Base-by-base conservation (phyloP, 2,113 vertebrate species). In the Chaetodon trifascialis region DNA sequence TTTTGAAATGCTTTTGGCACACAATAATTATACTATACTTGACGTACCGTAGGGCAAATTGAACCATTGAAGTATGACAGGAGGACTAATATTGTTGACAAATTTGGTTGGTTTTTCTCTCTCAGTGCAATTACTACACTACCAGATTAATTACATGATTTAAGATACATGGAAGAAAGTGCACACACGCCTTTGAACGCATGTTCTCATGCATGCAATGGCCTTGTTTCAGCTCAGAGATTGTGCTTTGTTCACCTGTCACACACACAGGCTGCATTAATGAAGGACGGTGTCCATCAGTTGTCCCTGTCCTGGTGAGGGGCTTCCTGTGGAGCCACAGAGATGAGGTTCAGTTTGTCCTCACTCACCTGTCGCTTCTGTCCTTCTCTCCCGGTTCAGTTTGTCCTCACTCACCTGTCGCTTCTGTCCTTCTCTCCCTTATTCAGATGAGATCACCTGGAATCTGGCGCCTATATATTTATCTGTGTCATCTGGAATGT, bases 201-300 rank as follows among this genome's bases (percentile, higher is more conserved):
- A 64, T 36, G 17, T 49, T 70, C 49, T 75, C 42, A 59, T 30
- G 65, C 51, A 17, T 65, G 83, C 71, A 64, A 85, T 75, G 65
- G 65, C 51, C 5, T 82, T 73, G 68, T 82, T 62, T 36, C 56
- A 69, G 63, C 23, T 77, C 66, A 4, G 21, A 51, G 14, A 16
- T 21, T 54, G 38, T 69, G 58, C n/a, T 59, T 55, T 17, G 52
- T 74, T 71, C 59, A 60, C 66, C 69, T n/a, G 30, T 80, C 66
- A 79, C 60, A 79, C 82, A 73, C 64, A 65, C 62, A 8, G 21
- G 58, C 74, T 65, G 80, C 73, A 30, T 62, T 79, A 59, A 82
- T 79, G 70, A 74, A 55, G 68, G 42, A 54, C 47, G 60, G 40
- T 47, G 11, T 82, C 65, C 59, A 84, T 84, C 82, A 78, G 58